Evolutionary conservation across 2,888 invertebrate genomes (phyloP), one percentile per base, ranked within the genome.

Genomic region (Drosophila falleni): DNA sequence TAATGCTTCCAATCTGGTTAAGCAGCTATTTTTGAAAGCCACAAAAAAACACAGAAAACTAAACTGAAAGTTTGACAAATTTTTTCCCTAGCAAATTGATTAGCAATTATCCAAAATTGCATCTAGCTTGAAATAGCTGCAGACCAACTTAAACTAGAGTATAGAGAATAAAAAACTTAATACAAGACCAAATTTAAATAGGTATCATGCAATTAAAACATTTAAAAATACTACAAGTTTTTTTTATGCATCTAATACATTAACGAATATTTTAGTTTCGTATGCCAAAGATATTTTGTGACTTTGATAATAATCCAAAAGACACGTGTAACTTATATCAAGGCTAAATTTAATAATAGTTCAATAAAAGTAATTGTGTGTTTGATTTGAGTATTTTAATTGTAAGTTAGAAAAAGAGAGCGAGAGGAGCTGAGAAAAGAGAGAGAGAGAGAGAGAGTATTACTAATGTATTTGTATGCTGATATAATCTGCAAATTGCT

Each of bases 11-110:
- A 46, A 35, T 44, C 44, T 46, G 56, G 44, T 56, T 26, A 29
- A 35, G n/a, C 39, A 53, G 53, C 16, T 39, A 23, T 39, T 53
- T 39, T 55, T 55, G 31, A 33, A 31, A 44, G 44, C 11, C 31
- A 15, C 33, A 55, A 15, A 19, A 10, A 41, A 10, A 16, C n/a
- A 5, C 23, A 5, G 8, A 16, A 51, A 23, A 37, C 19, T 33
- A 11, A 23, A 39, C 37, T 23, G 23, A 26, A 13, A 35, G 1
- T 35, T 35, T 13, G 5, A 35, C 13, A 13, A 13, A 5, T 23
- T 23, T 23, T 23, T 23, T 23, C 4, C 2, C 23, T 4, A 23
- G 4, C 23, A 23, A 13, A 0, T 35, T 35, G 13, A 13, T 13
- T 13, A 13, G 4, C 35, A 11, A 33, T 11, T 13, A 29, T 29